Evolutionary conservation across 1,140 invertebrate genomes (phyloP), one percentile per base, ranked within the genome.

Genomic region (Drosophila pandora): DNA sequence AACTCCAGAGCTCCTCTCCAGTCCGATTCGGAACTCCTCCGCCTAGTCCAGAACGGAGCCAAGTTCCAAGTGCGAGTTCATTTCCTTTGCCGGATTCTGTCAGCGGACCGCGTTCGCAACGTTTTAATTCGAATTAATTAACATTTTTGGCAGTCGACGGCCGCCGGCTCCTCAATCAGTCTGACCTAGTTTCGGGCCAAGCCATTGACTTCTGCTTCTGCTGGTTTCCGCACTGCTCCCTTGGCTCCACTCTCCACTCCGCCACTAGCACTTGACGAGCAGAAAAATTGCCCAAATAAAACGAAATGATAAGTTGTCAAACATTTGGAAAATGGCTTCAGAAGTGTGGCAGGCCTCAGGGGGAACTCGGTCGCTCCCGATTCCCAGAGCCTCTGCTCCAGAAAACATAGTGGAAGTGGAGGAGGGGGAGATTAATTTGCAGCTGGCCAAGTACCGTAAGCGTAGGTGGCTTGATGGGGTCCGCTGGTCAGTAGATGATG

Each of bases 61-160:
- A 13, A 43, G 41, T 17, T 17, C 41, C 41, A 43, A 43, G n/a
- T 43, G 8, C 39, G n/a, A 54, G 47, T 61, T 17, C 49, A 30
- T 43, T 65, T 65, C 48, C 59, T 56, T 56, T 34, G 52, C 58
- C 39, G 68, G 43, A 53, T 50, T 72, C 59, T 73, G 71, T 45
- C 71, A 45, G 68, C 45, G 67, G 30, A 56, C 58, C 59, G 47
- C 48, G 21, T 80, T 56, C 52, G 22, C 39, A 85, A 85, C 81
- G 73, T 85, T 85, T 85, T 85, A 85, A 85, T 85, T 76, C 68
- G 79, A 85, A 85, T 85, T 85, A 80, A 85, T 85, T 85, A 85
- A 85, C 84, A 85, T 74, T 65, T 64, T 53, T 62, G 69, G 48
- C 70, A 69, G 30, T 55, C 68, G 28, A 37, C 52, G 68, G 57